Base-by-base conservation (phyloP, 2,888 invertebrate genomes). In the Drosophila anceps region DNA sequence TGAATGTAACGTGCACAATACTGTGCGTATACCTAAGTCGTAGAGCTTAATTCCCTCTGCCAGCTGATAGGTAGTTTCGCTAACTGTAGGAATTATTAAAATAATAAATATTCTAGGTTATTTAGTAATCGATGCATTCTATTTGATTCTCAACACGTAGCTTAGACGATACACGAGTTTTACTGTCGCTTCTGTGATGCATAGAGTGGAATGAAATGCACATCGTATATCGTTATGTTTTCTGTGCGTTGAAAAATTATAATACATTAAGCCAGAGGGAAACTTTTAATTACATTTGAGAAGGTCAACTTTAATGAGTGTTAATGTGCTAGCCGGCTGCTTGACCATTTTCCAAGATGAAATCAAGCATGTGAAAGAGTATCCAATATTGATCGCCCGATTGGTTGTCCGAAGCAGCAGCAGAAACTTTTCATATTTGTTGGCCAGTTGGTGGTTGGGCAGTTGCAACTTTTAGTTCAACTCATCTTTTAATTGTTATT, bases 201-300 rank as follows among this genome's bases (percentile, higher is more conserved):
- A 4, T 31, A 67, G 63, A 61, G 27, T 20, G 69, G n/a, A 51
- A 20, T 20, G n/a, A n/a, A 62, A 46, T 63, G 18, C 27, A 29
- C 4, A 31, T 31, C 43, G 33, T 27, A 54, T 20, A 20, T 41
- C 24, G 44, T 12, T 7, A 54, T 43, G 53, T 20, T 41, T 37
- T 31, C 48, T 13, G 13, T 46, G 41, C 44, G 62, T 57, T 91
- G 91, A 91, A 89, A 90, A 91, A 92, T 92, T 88, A 83, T 84
- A 78, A 62, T 80, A 69, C 91, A 89, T 91, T 91, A 90, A 83
- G 82, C 84, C 86, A 79, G 78, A 81, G 91, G 92, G 92, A 91
- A 89, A 86, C 84, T 91, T 89, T 91, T 91, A 91, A 91, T 91
- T 91, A 91, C 92, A 90, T 91, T 90, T 61, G 77, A 88, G 91